These are phyloP conservation scores for Phymastichus coffea DNA, from an alignment of 1,140 invertebrate species.

Conservation along the genomic window DNA sequence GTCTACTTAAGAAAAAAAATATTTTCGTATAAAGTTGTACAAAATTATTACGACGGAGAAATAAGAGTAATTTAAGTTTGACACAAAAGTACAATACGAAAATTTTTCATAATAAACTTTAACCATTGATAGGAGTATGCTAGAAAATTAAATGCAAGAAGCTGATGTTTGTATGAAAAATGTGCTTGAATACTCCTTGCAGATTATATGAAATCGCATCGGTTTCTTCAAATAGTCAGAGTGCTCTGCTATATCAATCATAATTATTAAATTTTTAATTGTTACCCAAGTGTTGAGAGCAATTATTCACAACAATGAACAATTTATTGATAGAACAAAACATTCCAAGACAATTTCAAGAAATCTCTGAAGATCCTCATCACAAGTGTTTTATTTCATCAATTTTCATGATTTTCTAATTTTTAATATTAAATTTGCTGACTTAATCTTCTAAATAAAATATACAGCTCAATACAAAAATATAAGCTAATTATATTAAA, in stretches of 20 bases:
- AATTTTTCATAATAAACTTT: slow-evolving; percentile 1
- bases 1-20: slow-evolving; percentile 24
- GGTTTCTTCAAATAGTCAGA: background rate
- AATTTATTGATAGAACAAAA: slow-evolving; percentile 1
- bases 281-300: background rate
- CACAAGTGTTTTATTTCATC: background rate
- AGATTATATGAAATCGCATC: background rate
- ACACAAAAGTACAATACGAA: slow-evolving; percentile 12
- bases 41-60: slow-evolving; percentile 14
- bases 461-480: background rate
- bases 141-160: background rate
- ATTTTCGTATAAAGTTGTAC: slow-evolving; percentile 13
- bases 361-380: background rate
- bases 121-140: slow-evolving; percentile 2
- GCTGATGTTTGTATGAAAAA: background rate
- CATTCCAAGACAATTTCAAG: slow-evolving; percentile 4
- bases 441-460: slow-evolving; percentile 4
- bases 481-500: background rate
- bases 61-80: background rate
- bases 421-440: background rate
- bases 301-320: slow-evolving; percentile 13
- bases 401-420: background rate
- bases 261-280: slow-evolving; percentile 5
- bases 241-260: slow-evolving; percentile 1
- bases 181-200: background rate